Conservation (phyloP, 2,113 vertebrate species). For the Ceyx cyanopectus region DNA sequence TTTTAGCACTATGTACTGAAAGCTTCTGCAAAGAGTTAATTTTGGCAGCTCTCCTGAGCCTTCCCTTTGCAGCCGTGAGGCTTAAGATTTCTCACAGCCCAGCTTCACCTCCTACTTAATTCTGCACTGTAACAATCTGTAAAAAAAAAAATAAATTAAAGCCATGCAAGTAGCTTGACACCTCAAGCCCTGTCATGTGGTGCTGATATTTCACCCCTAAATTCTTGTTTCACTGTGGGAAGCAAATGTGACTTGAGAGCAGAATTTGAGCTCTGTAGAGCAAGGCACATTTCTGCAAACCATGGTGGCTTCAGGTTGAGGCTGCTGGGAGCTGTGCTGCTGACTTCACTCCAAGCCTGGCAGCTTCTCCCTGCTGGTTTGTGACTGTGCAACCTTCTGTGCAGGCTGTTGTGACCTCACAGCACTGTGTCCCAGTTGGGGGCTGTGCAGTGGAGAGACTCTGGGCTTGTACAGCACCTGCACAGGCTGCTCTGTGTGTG, state of each 20-base stretch:
- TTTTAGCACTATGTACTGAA: neutral
- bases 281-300: neutral
- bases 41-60: neutral
- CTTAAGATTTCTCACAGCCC: neutral
- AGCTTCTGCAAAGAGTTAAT: neutral
- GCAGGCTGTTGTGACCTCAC: neutral
- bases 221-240: neutral
- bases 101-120: neutral
- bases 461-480: neutral
- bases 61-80: neutral
- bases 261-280: neutral
- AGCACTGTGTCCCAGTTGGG: neutral
- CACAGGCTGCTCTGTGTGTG: neutral
- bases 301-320: neutral
- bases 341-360: neutral
- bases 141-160: neutral
- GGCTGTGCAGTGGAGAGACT: neutral
- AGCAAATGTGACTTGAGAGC: neutral
- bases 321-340: neutral
- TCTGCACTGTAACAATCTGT: neutral
- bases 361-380: neutral
- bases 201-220: neutral
- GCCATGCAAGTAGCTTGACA: neutral
- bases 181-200: neutral
- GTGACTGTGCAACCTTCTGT: fast-evolving